Percentiles rank a stretch among this genome's conserved stretches.
Evolutionary conservation across 2,113 vertebrate species (phyloP).

Genomic region (Erpornis zantholeuca): DNA sequence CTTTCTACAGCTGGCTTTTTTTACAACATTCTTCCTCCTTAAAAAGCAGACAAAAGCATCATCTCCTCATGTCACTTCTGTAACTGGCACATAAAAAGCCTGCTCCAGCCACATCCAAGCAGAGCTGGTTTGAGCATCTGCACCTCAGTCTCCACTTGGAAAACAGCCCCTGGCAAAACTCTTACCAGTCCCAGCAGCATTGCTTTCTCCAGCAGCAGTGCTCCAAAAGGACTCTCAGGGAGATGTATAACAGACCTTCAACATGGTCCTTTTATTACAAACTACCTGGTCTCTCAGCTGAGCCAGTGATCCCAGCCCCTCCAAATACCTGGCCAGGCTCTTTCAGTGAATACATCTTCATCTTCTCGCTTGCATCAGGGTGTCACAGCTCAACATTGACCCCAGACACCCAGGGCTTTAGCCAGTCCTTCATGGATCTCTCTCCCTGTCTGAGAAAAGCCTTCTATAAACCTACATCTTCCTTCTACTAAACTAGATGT

Average conservation of each 20-base stretch:
- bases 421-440: not conserved
- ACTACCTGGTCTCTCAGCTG: not conserved
- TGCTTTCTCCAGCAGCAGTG: not conserved
- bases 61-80: not conserved
- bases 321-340: not conserved
- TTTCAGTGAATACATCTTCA: not conserved
- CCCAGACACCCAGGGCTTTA: not conserved
- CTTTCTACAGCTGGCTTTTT: not conserved
- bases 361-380: not conserved
- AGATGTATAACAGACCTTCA: not conserved
- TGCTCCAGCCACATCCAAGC: not conserved
- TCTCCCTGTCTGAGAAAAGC: not conserved
- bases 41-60: not conserved
- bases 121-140: not conserved
- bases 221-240: not conserved
- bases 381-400: not conserved
- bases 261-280: not conserved
- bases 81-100: not conserved
- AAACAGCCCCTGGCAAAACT: not conserved
- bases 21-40: not conserved
- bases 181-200: not conserved
- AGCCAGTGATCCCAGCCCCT: not conserved
- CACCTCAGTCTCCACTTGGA: not conserved
- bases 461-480: not conserved
- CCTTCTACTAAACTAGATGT: not conserved